Percentiles rank a stretch among this genome's conserved stretches.
Evolutionary conservation across 2,797 vertebrate genomes (phyloP).

Genomic region (Thalassophryne amazonica): DNA sequence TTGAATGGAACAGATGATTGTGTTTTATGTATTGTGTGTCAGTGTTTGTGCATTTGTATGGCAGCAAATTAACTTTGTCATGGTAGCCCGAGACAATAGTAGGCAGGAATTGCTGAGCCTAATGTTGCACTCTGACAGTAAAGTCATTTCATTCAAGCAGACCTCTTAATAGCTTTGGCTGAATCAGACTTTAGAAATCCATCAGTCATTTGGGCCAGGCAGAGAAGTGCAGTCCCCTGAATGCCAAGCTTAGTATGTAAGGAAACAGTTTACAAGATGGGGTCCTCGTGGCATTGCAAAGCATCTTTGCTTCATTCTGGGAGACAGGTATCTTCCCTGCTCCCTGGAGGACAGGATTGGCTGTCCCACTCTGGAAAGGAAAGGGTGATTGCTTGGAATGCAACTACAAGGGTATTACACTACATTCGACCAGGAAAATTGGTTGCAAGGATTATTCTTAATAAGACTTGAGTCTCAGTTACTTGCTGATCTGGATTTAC

Average conservation of each 20-base stretch:
- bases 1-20: slow-evolving; percentile 36
- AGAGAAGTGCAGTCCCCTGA: slow-evolving; percentile 54
- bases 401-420: no score
- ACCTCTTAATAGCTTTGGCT: slow-evolving; percentile 73
- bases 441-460: no score
- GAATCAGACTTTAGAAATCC: slow-evolving; percentile 68
- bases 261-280: slow-evolving; percentile 29
- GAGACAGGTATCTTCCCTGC: no score
- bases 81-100: slow-evolving; percentile 66
- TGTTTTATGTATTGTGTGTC: no score
- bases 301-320: no score
- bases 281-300: no score
- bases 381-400: no score
- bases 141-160: slow-evolving; percentile 73
- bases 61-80: slow-evolving; percentile 75
- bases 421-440: no score
- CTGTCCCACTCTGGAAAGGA: no score
- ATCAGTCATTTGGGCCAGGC: slow-evolving; percentile 59
- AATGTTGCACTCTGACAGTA: slow-evolving; percentile 59
- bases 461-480: no score
- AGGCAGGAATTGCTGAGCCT: slow-evolving; percentile 66
- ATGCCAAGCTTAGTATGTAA: slow-evolving; percentile 39
- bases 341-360: no score
- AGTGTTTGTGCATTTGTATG: slow-evolving; percentile 68
- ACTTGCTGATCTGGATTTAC: no score